Evolutionary conservation across 1,140 invertebrate genomes (phyloP).

Genomic region (Zaprionus inermis): DNA sequence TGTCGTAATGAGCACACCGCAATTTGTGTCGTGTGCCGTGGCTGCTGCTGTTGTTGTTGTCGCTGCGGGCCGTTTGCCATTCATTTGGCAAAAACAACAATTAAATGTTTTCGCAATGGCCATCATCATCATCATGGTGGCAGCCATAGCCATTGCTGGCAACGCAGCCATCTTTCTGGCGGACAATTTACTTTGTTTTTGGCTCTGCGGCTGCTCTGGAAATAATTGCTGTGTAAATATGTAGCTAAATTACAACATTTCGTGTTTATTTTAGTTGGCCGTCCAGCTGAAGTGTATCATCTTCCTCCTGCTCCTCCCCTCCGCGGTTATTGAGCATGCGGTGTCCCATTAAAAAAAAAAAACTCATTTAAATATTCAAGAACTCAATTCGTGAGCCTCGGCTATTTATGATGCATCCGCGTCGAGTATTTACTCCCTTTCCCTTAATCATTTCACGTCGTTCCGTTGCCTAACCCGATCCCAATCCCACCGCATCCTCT

Average conservation of each 20-base stretch:
- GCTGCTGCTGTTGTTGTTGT: conserved; percentile 25
- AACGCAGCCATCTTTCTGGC: conserved; percentile 43
- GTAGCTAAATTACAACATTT: conserved; percentile 75
- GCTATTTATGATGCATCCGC: conserved; percentile 35
- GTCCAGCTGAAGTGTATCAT: conserved; percentile 33
- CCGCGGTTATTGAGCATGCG: conserved; percentile 34
- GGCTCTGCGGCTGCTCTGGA: conserved; percentile 61
- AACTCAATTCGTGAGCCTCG: neutral
- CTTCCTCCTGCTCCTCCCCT: neutral
- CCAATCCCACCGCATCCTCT: neutral
- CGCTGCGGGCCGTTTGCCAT: conserved; percentile 78
- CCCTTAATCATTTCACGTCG: neutral
- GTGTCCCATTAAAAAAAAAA: neutral
- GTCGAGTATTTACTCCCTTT: conserved; percentile 21
- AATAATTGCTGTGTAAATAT: conserved; percentile 80
- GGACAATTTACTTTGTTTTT: conserved; percentile 76
- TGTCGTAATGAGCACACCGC: conserved; percentile 80
- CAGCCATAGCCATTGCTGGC: neutral
- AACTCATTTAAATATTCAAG: conserved; percentile 7
- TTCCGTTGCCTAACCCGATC: neutral
- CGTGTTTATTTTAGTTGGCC: conserved; percentile 74
- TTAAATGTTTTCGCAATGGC: conserved; percentile 81
- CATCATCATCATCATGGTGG: conserved; percentile 40
- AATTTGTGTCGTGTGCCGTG: conserved; percentile 74
- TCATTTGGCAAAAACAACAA: conserved; percentile 83